These are phyloP conservation scores for Chionomys nivalis DNA, from an alignment of 2,113 vertebrate genomes.

Conservation along the genomic window DNA sequence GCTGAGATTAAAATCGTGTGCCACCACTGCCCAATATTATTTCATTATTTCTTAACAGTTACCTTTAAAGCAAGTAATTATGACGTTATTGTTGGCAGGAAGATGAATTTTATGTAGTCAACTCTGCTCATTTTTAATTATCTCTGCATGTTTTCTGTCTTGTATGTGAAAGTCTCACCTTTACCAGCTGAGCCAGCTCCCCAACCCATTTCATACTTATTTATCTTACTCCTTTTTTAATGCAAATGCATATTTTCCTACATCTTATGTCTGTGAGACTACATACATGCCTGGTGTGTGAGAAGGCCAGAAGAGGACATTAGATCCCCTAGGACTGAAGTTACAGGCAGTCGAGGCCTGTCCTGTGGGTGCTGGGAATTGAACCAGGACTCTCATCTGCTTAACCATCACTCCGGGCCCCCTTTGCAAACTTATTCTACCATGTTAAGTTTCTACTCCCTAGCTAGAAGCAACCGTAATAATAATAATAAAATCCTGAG, in stretches of 20 bases:
- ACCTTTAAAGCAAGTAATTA: slow-evolving; percentile 33
- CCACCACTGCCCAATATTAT: not conserved
- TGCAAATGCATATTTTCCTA: not conserved
- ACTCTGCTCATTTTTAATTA: not conserved
- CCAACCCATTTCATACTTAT: not conserved
- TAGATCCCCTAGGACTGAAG: not conserved
- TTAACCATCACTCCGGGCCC: too few species aligned
- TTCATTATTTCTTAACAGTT: not conserved
- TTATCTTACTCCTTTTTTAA: not conserved
- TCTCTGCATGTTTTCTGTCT: slow-evolving; percentile 36
- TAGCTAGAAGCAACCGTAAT: not conserved
- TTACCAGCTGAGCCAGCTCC: not conserved
- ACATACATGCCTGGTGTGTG: not conserved
- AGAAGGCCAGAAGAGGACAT: not conserved
- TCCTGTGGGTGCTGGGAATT: not conserved
- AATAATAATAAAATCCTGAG: not conserved
- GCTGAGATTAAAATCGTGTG: too few species aligned
- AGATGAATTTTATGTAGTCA: not conserved
- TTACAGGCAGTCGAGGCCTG: not conserved
- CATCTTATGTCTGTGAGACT: not conserved
- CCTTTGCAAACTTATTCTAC: not conserved
- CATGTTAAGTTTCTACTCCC: not conserved
- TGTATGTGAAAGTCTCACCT: not conserved
- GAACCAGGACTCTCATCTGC: not conserved
- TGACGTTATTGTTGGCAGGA: slow-evolving; percentile 18